Evolutionary conservation across 2,888 invertebrate species (phyloP).

Genomic region (Pedicia rivosa): DNA sequence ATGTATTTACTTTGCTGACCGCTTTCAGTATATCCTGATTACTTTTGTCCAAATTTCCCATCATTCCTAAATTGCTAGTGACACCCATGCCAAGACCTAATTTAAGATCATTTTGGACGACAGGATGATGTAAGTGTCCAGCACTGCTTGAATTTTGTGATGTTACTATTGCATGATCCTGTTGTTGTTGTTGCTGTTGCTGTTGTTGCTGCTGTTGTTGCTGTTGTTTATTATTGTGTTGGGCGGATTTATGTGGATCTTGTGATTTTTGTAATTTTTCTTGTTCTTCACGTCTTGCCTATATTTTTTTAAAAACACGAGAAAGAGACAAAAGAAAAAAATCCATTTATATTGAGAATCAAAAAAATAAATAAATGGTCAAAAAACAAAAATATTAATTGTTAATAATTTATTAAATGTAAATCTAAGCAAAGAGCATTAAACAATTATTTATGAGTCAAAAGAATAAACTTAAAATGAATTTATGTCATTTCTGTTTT

Average conservation of each 20-base stretch:
- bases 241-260: conserved; percentile 74
- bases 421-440: too few species aligned
- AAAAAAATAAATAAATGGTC: too few species aligned
- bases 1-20: conserved; percentile 33
- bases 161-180: conserved; percentile 25
- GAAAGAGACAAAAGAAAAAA: too few species aligned
- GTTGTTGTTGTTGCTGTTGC: conserved; percentile 22
- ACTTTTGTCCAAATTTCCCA: conserved; percentile 31
- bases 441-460: too few species aligned
- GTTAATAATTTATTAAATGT: too few species aligned
- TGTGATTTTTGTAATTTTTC: conserved; percentile 74
- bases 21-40: conserved; percentile 30
- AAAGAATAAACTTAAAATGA: too few species aligned
- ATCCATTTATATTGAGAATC: too few species aligned
- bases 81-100: conserved; percentile 29
- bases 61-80: conserved; percentile 31
- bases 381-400: too few species aligned
- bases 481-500: too few species aligned
- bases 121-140: conserved; percentile 31
- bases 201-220: conserved; percentile 10
- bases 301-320: too few species aligned
- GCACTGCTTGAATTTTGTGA: conserved; percentile 20
- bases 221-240: conserved; percentile 43
- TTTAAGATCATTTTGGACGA: conserved; percentile 30
- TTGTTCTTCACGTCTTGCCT: conserved; percentile 76